Evolutionary conservation across 2,797 vertebrate genomes (phyloP), one percentile per base, ranked within the genome.

Genomic region (Bradypodion ventrale): DNA sequence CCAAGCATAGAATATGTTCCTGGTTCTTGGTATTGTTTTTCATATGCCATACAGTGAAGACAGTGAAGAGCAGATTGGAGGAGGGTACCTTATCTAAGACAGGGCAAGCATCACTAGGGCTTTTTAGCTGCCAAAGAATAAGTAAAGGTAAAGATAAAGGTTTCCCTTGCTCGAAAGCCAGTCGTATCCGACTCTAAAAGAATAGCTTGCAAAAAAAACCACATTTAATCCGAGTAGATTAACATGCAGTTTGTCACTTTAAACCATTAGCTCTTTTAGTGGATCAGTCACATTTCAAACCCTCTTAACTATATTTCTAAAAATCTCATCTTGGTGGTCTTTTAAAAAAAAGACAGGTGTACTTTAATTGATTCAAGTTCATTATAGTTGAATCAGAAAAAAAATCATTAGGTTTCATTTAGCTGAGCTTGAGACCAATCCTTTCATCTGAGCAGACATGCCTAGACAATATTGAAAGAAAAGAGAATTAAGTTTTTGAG

Each of bases 181-280:
- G n/a, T n/a, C n/a, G n/a, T n/a, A n/a, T n/a, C n/a, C n/a, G n/a
- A n/a, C n/a, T n/a, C n/a, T n/a, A n/a, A 75, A 37, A 82, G 79
- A 87, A 19, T 7, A 62, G 83, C 83, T 87, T 2, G 0, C 89
- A 68, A 7, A 40, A 10, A n/a, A 83, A 66, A n/a, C 56, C 75
- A 44, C 44, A 23, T 72, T 75, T 87, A 72, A 68, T 82, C 0
- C 46, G 69, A 82, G 75, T 65, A 79, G 83, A 69, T 70, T 63
- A 77, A 46, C 21, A 21, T 65, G 72, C 27, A 37, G 56, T 87
- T 85, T 46, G 82, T 84, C 82, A 13, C 56, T 87, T 90, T 52
- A 59, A 74, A 85, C 87, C 83, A 37, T 7, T 80, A 83, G 15
- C 32, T 23, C 8, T 87, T 87, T 70, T n/a, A 42, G 49, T 74